phyloP scores from a whole-genome alignment of 1,140 invertebrate species.

The Liolophura sinensis region DNA sequence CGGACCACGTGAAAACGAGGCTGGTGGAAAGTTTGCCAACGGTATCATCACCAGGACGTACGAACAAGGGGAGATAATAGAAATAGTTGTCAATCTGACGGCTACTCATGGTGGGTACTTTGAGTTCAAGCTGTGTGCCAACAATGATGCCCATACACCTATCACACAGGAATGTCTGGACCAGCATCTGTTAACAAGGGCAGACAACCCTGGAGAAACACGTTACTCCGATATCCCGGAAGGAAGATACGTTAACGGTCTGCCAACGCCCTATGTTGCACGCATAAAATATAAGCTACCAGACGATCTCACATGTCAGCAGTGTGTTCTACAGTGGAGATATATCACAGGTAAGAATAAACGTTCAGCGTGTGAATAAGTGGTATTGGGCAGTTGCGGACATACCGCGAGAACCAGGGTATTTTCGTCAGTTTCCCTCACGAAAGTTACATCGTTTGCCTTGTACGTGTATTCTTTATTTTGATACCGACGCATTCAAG shows the following conservation, averaged over 20 bases:
- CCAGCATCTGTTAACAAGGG: conserved; percentile 6
- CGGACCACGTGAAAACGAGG: conserved; percentile 42
- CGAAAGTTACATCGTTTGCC: no score
- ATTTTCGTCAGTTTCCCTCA: no score
- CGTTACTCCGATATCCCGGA: conserved; percentile 1
- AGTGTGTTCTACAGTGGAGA: conserved; percentile 56
- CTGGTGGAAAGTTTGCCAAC: conserved; percentile 47
- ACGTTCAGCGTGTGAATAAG: no score
- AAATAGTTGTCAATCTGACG: neutral
- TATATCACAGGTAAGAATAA: conserved; percentile 51
- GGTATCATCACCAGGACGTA: conserved; percentile 43
- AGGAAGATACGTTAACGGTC: neutral
- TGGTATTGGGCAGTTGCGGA: no score
- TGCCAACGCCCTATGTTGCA: conserved; percentile 5
- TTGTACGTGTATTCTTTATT: no score
- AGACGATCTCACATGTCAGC: conserved; percentile 33
- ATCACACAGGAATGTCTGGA: conserved; percentile 17
- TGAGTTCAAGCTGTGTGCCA: conserved; percentile 80
- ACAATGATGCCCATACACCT: conserved; percentile 50
- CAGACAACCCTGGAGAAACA: conserved; percentile 5
- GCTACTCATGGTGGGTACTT: conserved; percentile 70
- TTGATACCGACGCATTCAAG: no score
- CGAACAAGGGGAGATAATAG: conserved; percentile 4
- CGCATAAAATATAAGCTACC: conserved; percentile 38
- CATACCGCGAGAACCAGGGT: no score